Evolutionary conservation across 2,113 vertebrate species (phyloP), one percentile per base, ranked within the genome.

Genomic region (Motacilla alba): DNA sequence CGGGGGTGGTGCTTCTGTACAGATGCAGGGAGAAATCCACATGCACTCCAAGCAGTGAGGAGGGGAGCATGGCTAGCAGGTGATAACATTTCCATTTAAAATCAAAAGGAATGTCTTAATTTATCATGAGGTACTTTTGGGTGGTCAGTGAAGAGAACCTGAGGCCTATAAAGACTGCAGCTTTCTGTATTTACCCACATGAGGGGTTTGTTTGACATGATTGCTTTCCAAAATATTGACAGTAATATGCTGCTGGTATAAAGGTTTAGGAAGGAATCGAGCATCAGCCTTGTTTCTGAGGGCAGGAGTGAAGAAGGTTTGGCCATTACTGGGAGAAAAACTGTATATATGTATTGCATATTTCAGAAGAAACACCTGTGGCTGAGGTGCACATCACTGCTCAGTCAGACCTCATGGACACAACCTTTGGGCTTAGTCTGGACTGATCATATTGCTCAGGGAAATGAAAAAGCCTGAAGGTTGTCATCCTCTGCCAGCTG

Each of bases 301-400:
- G 28, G 26, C 15, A 44, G 8, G 41, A 43, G 5, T 8, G 13
- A 76, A 47, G 58, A 41, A 73, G 5, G 8, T 8, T 15, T 15
- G 49, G n/a, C 22, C 35, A 70, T 17, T 24, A 6, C 11, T 24
- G 35, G 39, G 73, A 21, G 30, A 22, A 63, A 76, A 76, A 19
- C 20, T 35, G 0, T 47, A 9, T 15, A 3, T 26, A 7, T 1
- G 3, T 21, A 11, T 16, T 82, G 67, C 2, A 5, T 39, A 2
- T 28, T 52, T 31, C 2, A 27, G 41, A 49, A 37, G 15, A 27
- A 68, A 37, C 4, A 9, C 12, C 37, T 26, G 8, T 41, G 39
- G 22, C 41, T n/a, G 35, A 75, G 12, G 6, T 68, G 56, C 39
- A n/a, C 9, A 0, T 24, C 46, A 10, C 26, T 77, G 30, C 35